phyloP scores from a whole-genome alignment of 2,797 vertebrate genomes.

The Schizothorax lantsangensis region DNA sequence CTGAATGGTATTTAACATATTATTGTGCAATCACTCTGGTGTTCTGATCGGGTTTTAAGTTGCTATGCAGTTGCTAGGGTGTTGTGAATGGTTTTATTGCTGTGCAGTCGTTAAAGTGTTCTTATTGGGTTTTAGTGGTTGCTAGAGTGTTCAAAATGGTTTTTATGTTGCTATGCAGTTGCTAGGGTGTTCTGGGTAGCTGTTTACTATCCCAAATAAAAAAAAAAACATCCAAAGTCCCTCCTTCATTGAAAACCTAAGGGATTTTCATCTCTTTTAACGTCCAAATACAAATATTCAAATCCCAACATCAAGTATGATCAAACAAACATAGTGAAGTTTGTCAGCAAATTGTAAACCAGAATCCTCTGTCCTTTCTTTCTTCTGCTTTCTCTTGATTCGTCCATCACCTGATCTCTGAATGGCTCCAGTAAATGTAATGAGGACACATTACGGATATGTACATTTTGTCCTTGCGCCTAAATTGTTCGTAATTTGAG shows the following conservation, averaged over 20 bases:
- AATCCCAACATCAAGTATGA: not conserved
- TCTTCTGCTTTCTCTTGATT: not conserved
- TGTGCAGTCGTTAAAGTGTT: not conserved
- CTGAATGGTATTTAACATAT: not conserved
- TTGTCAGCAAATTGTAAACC: not conserved
- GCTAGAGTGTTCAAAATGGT: not conserved
- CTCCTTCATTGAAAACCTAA: not conserved
- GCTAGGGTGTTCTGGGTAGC: not conserved
- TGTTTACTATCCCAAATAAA: not conserved
- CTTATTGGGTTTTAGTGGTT: not conserved
- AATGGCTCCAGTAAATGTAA: constrained; percentile 42
- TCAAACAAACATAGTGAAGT: not conserved
- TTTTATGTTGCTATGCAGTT: no score
- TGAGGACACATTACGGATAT: constrained; percentile 43
- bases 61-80: not conserved
- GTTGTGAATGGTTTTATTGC: not conserved
- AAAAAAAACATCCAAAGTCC: not conserved
- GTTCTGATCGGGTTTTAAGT: not conserved
- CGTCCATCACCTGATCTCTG: constrained; percentile 47
- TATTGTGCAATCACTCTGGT: not conserved
- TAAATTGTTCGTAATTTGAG: constrained; percentile 58
- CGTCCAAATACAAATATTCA: not conserved
- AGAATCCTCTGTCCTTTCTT: not conserved
- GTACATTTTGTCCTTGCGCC: constrained; percentile 56
- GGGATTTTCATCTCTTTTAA: not conserved